Conservation (phyloP, 53 echinoderm and acorn worm species). For the Actinopyga echinites region DNA sequence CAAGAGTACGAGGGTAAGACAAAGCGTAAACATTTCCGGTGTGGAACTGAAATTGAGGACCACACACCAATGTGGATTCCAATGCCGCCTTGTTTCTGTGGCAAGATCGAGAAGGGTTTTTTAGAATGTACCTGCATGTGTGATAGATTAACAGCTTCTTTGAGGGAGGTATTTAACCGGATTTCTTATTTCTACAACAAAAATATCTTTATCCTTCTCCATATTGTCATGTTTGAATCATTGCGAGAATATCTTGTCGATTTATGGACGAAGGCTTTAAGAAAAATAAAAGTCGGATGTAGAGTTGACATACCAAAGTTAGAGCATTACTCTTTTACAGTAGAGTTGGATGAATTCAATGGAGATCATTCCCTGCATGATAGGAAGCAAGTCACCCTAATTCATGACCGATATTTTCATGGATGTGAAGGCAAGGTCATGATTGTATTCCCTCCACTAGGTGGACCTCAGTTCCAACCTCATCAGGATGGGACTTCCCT, state of each 20-base stretch:
- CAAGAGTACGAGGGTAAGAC: slow-evolving; percentile 23
- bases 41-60: slow-evolving; percentile 12
- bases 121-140: slow-evolving; percentile 9
- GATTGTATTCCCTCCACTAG: slow-evolving; percentile 13
- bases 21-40: not conserved
- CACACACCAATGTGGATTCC: slow-evolving; percentile 21
- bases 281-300: not conserved
- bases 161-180: not conserved
- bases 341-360: not conserved
- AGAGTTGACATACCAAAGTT: not conserved
- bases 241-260: slow-evolving; percentile 3
- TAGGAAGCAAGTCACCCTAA: not conserved
- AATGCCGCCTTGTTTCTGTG: not conserved
- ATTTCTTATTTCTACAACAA: not conserved
- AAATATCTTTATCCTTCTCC: not conserved
- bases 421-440: slow-evolving; percentile 23
- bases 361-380: no score
- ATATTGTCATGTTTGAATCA: slow-evolving; percentile 10
- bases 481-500: not conserved
- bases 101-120: not conserved
- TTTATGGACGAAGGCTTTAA: not conserved
- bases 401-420: slow-evolving; percentile 18
- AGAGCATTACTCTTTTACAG: not conserved
- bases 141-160: not conserved
- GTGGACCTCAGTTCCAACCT: slow-evolving; percentile 23